phyloP scores from a whole-genome alignment of 2,113 vertebrate genomes.

The Gymnogyps californianus region DNA sequence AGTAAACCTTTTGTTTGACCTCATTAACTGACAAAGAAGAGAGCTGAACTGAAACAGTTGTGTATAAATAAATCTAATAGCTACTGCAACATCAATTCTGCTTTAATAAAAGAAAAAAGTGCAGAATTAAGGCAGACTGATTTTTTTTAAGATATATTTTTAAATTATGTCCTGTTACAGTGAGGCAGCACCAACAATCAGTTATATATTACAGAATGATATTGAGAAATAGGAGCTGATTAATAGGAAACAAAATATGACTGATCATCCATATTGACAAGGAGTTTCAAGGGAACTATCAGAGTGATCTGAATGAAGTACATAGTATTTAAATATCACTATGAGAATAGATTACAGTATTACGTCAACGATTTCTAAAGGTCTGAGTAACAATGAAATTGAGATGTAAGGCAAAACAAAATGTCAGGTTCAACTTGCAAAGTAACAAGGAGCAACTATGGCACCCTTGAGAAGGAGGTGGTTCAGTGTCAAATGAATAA shows the following conservation, averaged over 20 bases:
- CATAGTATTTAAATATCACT: constrained; percentile 12
- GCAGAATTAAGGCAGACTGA: neutral
- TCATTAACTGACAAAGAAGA: neutral
- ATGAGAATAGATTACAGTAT: neutral
- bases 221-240: neutral
- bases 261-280: neutral
- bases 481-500: neutral
- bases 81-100: neutral
- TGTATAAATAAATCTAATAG: neutral
- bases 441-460: neutral
- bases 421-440: constrained; percentile 15
- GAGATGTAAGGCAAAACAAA: constrained; percentile 44
- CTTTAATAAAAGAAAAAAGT: neutral
- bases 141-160: neutral
- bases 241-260: neutral
- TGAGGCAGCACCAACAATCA: neutral
- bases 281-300: neutral
- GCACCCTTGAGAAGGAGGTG: neutral
- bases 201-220: neutral
- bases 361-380: constrained; percentile 32
- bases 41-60: neutral
- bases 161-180: neutral
- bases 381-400: constrained; percentile 48
- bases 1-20: neutral
- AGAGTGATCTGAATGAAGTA: neutral